Evolutionary conservation across 2,113 vertebrate species (phyloP).

Genomic region (Pygoscelis adeliae): DNA sequence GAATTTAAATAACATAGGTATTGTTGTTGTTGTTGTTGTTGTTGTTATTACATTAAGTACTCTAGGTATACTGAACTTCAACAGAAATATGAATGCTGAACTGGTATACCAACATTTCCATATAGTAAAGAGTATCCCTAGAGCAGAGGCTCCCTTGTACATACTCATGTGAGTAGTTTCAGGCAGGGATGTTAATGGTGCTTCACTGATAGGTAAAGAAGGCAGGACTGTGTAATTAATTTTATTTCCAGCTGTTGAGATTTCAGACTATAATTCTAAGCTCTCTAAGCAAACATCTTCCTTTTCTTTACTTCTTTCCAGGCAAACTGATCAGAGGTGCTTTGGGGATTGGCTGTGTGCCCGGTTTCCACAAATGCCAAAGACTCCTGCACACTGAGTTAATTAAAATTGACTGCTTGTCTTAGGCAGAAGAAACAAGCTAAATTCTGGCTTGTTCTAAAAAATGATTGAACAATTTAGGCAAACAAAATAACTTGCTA

Average conservation of each 20-base stretch:
- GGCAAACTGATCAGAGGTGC: slow-evolving; percentile 71
- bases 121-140: not conserved
- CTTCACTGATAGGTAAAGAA: not conserved
- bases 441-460: slow-evolving; percentile 64
- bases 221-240: slow-evolving; percentile 30
- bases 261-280: slow-evolving; percentile 37
- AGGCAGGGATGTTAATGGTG: not conserved
- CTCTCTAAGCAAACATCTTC: slow-evolving; percentile 53
- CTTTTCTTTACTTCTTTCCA: slow-evolving; percentile 68
- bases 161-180: not conserved
- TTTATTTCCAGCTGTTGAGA: slow-evolving; percentile 55
- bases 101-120: not conserved
- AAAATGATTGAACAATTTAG: slow-evolving; percentile 64
- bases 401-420: slow-evolving; percentile 86
- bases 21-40: too few species aligned
- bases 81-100: not conserved
- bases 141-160: not conserved
- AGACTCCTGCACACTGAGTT: slow-evolving; percentile 70
- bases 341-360: slow-evolving; percentile 73
- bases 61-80: not conserved
- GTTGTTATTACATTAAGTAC: not conserved
- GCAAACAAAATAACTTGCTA: slow-evolving; percentile 60
- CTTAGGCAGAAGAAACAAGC: slow-evolving; percentile 69
- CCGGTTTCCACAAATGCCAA: slow-evolving; percentile 74
- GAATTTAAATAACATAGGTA: not conserved